Conservation (phyloP, 2,797 vertebrate species). For the Carduelis carduelis region DNA sequence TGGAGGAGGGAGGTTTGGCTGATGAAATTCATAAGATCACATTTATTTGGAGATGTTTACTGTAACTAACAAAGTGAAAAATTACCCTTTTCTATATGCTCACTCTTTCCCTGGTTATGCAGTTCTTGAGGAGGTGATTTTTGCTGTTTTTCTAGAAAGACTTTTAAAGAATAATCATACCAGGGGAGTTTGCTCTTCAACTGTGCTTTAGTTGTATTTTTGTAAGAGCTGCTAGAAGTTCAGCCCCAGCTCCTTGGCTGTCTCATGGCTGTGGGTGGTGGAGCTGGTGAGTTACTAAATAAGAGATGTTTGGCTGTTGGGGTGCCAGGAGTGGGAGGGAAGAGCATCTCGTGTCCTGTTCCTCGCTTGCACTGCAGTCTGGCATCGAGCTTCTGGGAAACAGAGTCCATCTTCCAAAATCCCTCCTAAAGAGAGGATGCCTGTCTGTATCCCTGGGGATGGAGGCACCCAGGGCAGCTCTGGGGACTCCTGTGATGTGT, state of each 20-base stretch:
- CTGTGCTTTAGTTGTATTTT: background rate
- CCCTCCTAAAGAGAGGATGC: background rate
- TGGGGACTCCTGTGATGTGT: background rate
- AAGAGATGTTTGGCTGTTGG: background rate
- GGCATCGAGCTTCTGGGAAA: background rate
- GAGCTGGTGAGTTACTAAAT: background rate
- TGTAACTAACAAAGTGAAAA: background rate
- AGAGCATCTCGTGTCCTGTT: background rate
- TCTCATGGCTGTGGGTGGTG: background rate
- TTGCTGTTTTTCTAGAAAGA: background rate
- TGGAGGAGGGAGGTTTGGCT: background rate
- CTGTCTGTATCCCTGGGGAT: background rate
- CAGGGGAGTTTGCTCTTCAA: background rate
- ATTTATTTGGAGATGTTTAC: background rate
- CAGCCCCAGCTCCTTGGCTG: background rate
- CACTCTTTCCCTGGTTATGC: background rate
- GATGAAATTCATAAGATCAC: background rate
- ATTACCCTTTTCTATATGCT: background rate
- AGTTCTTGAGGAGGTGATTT: background rate
- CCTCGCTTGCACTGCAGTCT: background rate
- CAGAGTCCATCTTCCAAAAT: background rate
- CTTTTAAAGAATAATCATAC: background rate
- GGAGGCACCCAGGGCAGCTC: background rate
- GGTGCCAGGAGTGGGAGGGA: background rate
- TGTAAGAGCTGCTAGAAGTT: background rate